Evolutionary conservation across 2,888 invertebrate genomes (phyloP).

Genomic region (Actias luna): DNA sequence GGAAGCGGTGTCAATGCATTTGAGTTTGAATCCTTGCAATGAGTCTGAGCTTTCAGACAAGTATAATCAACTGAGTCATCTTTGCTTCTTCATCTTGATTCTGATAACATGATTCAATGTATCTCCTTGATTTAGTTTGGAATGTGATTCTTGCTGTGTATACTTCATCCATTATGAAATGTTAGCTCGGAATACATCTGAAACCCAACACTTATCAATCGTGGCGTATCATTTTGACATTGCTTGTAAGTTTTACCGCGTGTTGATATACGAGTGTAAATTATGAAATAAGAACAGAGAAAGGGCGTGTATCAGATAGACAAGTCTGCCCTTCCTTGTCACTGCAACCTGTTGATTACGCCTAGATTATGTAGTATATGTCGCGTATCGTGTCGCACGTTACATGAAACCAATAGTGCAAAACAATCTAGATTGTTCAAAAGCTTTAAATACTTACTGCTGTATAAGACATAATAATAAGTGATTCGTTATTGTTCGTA

Average conservation of each 20-base stretch:
- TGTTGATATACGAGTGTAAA: slow-evolving; percentile 16
- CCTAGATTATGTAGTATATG: slow-evolving; percentile 23
- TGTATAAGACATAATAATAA: neutral
- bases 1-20: too few species aligned
- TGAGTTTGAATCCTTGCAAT: too few species aligned
- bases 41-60: too few species aligned
- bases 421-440: neutral
- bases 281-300: slow-evolving; percentile 37
- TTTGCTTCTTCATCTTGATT: too few species aligned
- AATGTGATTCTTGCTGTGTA: neutral
- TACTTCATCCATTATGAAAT: neutral
- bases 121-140: neutral
- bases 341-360: slow-evolving; percentile 31
- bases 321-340: slow-evolving; percentile 38
- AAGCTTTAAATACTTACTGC: neutral
- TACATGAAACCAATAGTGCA: slow-evolving; percentile 1
- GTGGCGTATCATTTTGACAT: slow-evolving; percentile 14
- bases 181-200: slow-evolving; percentile 1
- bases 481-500: too few species aligned
- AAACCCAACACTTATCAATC: slow-evolving; percentile 13
- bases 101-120: neutral
- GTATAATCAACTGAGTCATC: too few species aligned
- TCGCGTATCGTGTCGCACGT: slow-evolving; percentile 24
- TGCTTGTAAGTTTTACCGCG: slow-evolving; percentile 14
- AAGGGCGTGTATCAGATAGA: slow-evolving; percentile 43